phyloP scores from a whole-genome alignment of 2,797 vertebrate genomes.

The Melanotaenia trifasciata region DNA sequence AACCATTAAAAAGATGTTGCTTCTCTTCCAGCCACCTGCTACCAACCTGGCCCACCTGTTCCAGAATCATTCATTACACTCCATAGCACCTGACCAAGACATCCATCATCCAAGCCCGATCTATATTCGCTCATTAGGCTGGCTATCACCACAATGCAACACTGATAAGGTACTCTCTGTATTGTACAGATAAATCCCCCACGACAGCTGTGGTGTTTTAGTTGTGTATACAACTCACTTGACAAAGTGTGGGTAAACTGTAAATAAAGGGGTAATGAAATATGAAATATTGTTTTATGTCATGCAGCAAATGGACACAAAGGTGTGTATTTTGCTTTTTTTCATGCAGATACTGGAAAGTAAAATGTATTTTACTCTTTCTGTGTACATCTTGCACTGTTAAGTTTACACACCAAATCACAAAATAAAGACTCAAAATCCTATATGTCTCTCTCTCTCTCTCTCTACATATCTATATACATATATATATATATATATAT shows the following conservation, averaged over 20 bases:
- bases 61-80: constrained; percentile 64
- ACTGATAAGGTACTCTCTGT: constrained; percentile 59
- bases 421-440: no score
- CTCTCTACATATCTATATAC: no score
- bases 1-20: constrained; percentile 56
- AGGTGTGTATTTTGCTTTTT: no score
- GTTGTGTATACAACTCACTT: constrained; percentile 44
- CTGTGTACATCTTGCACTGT: no score
- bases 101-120: constrained; percentile 71
- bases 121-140: constrained; percentile 69
- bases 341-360: background rate
- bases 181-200: constrained; percentile 43
- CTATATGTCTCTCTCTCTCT: no score
- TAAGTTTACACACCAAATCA: no score
- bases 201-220: constrained; percentile 41
- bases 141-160: constrained; percentile 60
- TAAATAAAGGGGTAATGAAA: constrained; percentile 1
- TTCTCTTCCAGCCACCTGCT: constrained; percentile 65
- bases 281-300: background rate
- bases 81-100: constrained; percentile 65
- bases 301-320: background rate
- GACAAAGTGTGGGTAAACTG: constrained; percentile 5
- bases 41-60: constrained; percentile 60
- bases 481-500: no score
- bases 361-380: background rate